Evolutionary conservation across 2,888 invertebrate genomes (phyloP).

Genomic region (Celastrina argiolus): DNA sequence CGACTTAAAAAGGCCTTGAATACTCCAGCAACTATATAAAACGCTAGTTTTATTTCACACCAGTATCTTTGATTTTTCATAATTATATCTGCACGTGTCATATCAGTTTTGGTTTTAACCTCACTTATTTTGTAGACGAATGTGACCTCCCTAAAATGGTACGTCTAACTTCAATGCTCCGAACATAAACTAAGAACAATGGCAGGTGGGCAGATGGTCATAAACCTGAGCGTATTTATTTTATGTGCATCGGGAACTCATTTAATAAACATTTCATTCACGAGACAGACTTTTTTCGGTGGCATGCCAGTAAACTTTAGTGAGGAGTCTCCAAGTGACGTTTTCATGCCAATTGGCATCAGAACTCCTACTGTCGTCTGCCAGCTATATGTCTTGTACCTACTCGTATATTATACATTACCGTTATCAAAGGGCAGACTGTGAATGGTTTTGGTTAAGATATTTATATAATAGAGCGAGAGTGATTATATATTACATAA

Average conservation of each 20-base stretch:
- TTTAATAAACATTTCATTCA: constrained; percentile 13
- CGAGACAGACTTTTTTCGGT: constrained; percentile 4
- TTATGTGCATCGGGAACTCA: constrained; percentile 2
- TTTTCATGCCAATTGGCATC: constrained; percentile 12
- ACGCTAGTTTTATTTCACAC: no score
- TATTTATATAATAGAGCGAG: no score
- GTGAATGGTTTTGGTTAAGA: no score
- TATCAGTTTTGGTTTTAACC: no score
- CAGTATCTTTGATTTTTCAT: no score
- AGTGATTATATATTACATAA: no score
- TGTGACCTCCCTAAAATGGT: background rate
- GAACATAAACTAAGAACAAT: constrained; percentile 12
- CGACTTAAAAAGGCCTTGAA: no score
- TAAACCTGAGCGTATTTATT: background rate
- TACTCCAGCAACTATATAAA: no score
- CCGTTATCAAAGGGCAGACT: no score
- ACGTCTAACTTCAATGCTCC: background rate
- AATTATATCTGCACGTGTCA: no score
- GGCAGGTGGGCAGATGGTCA: constrained; percentile 5
- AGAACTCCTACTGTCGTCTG: background rate
- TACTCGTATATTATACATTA: no score
- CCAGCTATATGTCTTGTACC: background rate
- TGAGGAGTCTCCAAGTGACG: background rate
- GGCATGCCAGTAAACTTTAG: constrained; percentile 7
- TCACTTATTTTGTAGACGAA: no score